Conservation (phyloP, 1,140 invertebrate genomes). For the Leptopilina clavipes region DNA sequence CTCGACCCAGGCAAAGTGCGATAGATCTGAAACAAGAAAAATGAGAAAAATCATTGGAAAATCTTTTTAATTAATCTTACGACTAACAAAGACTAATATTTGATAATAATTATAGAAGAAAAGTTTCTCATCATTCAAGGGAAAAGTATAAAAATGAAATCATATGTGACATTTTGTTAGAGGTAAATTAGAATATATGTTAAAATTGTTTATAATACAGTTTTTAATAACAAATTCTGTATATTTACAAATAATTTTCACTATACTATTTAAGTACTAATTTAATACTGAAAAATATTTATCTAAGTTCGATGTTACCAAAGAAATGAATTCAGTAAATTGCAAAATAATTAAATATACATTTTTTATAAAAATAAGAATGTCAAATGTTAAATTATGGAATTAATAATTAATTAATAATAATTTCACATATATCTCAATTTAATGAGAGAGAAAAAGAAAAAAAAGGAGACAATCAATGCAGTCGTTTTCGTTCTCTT, state of each 20-base stretch:
- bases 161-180: background rate
- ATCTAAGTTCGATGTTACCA: background rate
- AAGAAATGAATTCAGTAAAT: background rate
- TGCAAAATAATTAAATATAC: background rate
- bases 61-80: background rate
- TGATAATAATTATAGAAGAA: background rate
- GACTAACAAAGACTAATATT: background rate
- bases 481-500: conserved; percentile 9
- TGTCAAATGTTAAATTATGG: background rate
- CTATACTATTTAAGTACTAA: background rate
- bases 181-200: background rate
- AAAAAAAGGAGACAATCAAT: background rate
- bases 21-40: conserved; percentile 11
- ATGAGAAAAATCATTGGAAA: background rate
- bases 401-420: too few relatives aligned
- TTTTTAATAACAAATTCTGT: background rate
- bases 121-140: background rate
- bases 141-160: too few relatives aligned
- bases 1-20: conserved; percentile 2
- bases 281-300: background rate
- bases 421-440: too few relatives aligned
- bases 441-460: too few relatives aligned
- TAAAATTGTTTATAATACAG: background rate
- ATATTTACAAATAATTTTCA: background rate
- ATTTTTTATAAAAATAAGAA: background rate